phyloP scores from a whole-genome alignment of 1,140 invertebrate genomes.

The Drosophila malerkotliana region DNA sequence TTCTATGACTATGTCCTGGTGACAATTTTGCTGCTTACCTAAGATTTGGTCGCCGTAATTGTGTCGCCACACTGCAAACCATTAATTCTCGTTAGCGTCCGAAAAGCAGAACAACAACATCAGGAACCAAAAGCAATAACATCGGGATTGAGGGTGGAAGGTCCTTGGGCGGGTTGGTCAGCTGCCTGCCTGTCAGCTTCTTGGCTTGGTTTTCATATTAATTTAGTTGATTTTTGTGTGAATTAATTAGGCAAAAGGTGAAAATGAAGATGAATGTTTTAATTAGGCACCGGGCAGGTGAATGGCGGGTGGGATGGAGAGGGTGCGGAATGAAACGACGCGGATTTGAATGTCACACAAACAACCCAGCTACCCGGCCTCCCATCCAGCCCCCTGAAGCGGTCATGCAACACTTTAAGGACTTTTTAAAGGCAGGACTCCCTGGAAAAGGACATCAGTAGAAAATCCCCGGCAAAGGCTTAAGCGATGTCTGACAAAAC shows the following conservation, averaged over 20 bases:
- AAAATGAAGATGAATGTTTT: conserved; percentile 84
- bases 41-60: conserved; percentile 81
- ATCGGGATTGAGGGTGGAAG: conserved; percentile 22
- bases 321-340: conserved; percentile 47
- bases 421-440: conserved; percentile 58
- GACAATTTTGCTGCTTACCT: conserved; percentile 80
- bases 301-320: neutral
- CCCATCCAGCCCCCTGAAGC: neutral
- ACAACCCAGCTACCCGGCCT: neutral
- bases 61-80: conserved; percentile 83
- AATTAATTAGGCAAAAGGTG: conserved; percentile 84
- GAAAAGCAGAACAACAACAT: conserved; percentile 56
- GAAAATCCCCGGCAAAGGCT: conserved; percentile 81
- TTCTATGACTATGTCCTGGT: conserved; percentile 25
- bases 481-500: conserved; percentile 83
- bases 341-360: conserved; percentile 75
- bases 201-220: conserved; percentile 80
- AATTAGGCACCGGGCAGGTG: conserved; percentile 64
- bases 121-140: conserved; percentile 42
- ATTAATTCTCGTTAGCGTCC: conserved; percentile 84
- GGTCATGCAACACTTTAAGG: conserved; percentile 58
- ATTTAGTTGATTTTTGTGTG: conserved; percentile 83
- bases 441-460: conserved; percentile 18
- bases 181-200: conserved; percentile 72
- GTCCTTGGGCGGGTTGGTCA: conserved; percentile 48